These are phyloP conservation scores for Catocala nupta DNA, from an alignment of 2,888 invertebrate genomes.

Conservation along the genomic window DNA sequence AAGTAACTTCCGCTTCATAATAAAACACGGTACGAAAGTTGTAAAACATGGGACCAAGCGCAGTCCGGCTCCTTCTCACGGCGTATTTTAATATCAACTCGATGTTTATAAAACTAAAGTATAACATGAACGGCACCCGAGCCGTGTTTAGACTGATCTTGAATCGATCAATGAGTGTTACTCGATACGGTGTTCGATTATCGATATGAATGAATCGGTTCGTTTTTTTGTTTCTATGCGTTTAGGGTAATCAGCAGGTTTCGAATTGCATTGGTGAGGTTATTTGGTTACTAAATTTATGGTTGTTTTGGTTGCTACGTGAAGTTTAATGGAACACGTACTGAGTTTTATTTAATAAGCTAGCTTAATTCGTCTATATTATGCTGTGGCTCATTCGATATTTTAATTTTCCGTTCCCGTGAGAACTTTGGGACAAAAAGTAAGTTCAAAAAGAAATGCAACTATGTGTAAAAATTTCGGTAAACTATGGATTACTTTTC, in stretches of 20 bases:
- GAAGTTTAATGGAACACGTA: too few relatives aligned
- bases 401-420: too few relatives aligned
- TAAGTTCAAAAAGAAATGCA: too few relatives aligned
- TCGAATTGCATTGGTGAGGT: background rate
- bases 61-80: slow-evolving; percentile 66
- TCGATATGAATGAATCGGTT: slow-evolving; percentile 44
- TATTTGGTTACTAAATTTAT: too few relatives aligned
- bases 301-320: too few relatives aligned
- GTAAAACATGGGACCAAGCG: slow-evolving; percentile 52
- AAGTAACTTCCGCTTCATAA: slow-evolving; percentile 58
- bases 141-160: slow-evolving; percentile 83
- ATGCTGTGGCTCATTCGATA: too few relatives aligned
- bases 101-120: slow-evolving; percentile 73
- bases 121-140: slow-evolving; percentile 74
- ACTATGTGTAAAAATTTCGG: too few relatives aligned
- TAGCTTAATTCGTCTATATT: too few relatives aligned
- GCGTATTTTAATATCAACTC: slow-evolving; percentile 77
- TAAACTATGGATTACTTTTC: too few relatives aligned
- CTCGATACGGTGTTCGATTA: slow-evolving; percentile 56
- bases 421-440: too few relatives aligned
- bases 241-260: slow-evolving; percentile 4
- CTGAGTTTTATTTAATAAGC: too few relatives aligned
- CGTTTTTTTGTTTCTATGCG: slow-evolving; percentile 16
- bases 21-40: slow-evolving; percentile 60
- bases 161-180: slow-evolving; percentile 75